A percentile compares a stretch with the other conserved stretches of the same genome.
phyloP scores from a whole-genome alignment of 2,113 vertebrate genomes.

The Cepphus grylle region DNA sequence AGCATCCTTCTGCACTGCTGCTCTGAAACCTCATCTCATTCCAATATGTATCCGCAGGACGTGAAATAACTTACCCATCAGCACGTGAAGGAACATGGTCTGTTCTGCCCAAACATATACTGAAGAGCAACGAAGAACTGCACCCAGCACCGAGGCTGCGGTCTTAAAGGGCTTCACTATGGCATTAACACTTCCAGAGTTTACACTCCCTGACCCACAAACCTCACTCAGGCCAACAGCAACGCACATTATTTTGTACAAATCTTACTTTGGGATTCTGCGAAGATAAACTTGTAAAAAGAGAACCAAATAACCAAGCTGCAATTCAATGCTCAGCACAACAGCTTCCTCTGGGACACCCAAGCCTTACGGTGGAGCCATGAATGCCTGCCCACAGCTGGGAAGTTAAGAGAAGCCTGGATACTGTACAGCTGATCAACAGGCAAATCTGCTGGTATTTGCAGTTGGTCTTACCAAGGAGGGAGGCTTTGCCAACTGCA shows the following conservation, averaged over 20 bases:
- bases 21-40: background rate
- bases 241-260: background rate
- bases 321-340: background rate
- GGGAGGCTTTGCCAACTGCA: background rate
- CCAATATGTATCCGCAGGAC: rapidly evolving
- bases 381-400: background rate
- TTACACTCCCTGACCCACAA: background rate
- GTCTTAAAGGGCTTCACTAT: background rate
- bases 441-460: background rate
- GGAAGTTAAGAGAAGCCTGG: background rate
- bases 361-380: background rate
- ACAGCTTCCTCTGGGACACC: background rate
- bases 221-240: background rate
- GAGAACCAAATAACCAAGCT: background rate
- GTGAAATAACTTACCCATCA: background rate
- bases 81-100: background rate
- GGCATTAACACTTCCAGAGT: background rate
- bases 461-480: background rate
- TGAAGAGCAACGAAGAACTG: background rate
- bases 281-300: background rate
- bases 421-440: background rate
- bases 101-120: background rate
- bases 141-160: background rate
- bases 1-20: background rate
- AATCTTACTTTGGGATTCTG: background rate